Evolutionary conservation across 53 echinoderm and acorn worm genomes (phyloP).

Genomic region (Holothuria leucospilota): DNA sequence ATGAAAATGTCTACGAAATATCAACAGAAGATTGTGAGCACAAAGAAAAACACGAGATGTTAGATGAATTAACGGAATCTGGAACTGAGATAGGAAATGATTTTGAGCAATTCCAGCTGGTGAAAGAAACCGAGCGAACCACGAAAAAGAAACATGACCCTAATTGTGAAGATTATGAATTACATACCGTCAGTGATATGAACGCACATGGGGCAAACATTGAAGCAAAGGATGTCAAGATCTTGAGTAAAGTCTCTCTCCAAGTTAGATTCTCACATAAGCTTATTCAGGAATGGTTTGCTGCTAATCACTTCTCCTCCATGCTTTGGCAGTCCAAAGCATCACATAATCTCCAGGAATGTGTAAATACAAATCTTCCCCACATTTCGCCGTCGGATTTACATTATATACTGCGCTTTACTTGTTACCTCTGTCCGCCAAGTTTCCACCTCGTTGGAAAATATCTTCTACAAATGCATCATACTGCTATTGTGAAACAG

Average conservation of each 20-base stretch:
- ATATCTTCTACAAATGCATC: background rate
- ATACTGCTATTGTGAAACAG: background rate
- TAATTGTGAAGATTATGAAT: background rate
- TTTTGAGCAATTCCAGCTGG: no score
- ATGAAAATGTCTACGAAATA: no score
- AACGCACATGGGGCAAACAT: no score
- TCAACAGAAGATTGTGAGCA: no score
- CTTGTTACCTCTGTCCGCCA: background rate
- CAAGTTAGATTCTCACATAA: background rate
- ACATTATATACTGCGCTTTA: constrained; percentile 7
- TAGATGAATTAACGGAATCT: no score
- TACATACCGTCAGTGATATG: no score
- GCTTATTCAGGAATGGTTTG: background rate
- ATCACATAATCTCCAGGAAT: background rate
- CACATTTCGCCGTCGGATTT: background rate
- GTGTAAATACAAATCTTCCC: background rate
- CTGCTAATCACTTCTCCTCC: constrained; percentile 10
- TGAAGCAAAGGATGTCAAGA: no score
- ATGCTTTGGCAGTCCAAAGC: background rate
- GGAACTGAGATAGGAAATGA: no score
- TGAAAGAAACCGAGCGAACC: no score
- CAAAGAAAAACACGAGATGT: no score
- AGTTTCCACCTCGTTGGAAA: background rate
- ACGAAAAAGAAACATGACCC: background rate
- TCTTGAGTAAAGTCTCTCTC: background rate